phyloP scores from a whole-genome alignment of 2,113 vertebrate genomes.

The Phylloscopus trochilus region DNA sequence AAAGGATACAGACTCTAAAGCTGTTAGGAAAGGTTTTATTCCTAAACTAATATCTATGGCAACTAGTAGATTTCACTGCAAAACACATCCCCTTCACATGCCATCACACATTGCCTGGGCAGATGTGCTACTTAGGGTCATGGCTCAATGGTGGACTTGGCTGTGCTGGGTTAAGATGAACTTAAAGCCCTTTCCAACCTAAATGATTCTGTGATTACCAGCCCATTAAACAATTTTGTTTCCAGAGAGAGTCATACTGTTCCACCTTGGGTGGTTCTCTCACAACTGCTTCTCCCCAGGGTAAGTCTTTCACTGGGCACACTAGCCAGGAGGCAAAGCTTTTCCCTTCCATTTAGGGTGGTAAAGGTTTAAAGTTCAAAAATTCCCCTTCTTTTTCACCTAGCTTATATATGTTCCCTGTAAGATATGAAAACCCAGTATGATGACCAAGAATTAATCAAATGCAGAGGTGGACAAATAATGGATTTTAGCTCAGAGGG shows the following conservation, averaged over 20 bases:
- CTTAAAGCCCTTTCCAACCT: background rate
- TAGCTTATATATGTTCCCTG: background rate
- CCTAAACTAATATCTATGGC: background rate
- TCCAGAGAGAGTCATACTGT: background rate
- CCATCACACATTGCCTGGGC: background rate
- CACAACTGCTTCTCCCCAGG: background rate
- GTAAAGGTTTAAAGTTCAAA: background rate
- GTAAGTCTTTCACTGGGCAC: fast-evolving
- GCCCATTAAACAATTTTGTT: background rate
- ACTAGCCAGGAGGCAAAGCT: background rate
- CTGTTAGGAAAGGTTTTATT: background rate
- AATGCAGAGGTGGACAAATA: background rate
- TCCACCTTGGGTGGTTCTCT: background rate
- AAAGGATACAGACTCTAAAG: background rate
- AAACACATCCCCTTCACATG: background rate
- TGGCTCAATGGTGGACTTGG: background rate
- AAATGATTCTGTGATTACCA: background rate
- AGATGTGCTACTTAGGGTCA: background rate
- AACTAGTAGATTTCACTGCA: background rate
- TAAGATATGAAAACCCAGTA: background rate
- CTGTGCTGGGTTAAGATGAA: background rate
- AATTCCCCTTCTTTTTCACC: background rate
- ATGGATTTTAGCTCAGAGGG: background rate
- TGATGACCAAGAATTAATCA: background rate
- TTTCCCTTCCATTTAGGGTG: background rate